Percentiles rank a stretch among this genome's conserved stretches.
phyloP scores from a whole-genome alignment of 2,113 vertebrate genomes.

The Ameiurus melas region DNA sequence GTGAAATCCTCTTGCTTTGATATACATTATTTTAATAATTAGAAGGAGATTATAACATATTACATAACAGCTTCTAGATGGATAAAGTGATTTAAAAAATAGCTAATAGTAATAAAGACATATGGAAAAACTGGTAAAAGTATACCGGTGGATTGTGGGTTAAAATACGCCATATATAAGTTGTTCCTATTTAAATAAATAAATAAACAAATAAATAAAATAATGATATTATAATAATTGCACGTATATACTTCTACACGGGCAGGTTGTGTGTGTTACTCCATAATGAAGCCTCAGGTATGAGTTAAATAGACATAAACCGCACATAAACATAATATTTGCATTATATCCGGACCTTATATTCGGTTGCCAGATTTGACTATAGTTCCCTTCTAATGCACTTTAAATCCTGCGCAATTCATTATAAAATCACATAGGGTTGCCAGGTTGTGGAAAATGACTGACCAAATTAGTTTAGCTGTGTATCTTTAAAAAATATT shows the following conservation, averaged over 20 bases:
- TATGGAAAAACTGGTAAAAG: neutral
- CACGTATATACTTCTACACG: neutral
- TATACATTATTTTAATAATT: neutral
- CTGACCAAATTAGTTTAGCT: neutral
- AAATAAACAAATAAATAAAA: neutral
- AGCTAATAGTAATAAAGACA: neutral
- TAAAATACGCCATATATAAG: neutral
- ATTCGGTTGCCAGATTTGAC: neutral
- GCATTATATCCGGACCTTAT: no score
- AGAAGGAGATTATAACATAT: no score
- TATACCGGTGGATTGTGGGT: neutral
- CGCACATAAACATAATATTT: no score
- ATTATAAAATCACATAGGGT: neutral
- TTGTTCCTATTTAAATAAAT: neutral
- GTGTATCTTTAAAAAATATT: neutral
- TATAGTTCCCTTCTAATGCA: neutral
- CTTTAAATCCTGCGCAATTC: neutral
- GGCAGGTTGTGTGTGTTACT: neutral
- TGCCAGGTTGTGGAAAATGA: neutral
- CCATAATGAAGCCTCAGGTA: neutral
- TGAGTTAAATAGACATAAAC: neutral
- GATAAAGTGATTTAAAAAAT: neutral
- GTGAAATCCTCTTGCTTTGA: neutral
- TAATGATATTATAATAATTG: neutral
- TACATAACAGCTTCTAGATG: neutral